Base-by-base conservation (phyloP, 2,113 vertebrate genomes). In the Hippocampus guttulatus region DNA sequence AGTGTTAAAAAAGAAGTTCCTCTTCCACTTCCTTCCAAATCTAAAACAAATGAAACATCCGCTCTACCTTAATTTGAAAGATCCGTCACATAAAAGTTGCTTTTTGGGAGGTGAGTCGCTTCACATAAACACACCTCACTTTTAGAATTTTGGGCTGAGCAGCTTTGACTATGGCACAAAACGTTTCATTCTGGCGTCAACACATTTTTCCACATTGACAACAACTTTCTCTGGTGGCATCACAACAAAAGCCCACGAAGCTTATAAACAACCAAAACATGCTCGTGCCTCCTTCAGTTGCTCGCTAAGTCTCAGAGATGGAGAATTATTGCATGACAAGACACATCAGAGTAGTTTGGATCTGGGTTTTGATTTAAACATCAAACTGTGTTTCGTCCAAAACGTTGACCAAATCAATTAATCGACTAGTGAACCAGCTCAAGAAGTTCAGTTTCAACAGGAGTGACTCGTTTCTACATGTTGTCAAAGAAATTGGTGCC, bases 401-500 rank as follows among this genome's bases (percentile, higher is more conserved):
- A 23, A 57, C 23, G 54, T 57, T 57, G 21, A 11, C 23, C 3
- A 60, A 30, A 30, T 16, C 1, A 30, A 18, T 60, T 30, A 30
- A 18, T 30, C 6, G 7, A 60, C 58, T 27, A 41, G 20, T 7
- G 2, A 38, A 62, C 5, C 16, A 20, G 30, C 27, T 62, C 38
- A 20, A 8, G 16, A 62, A 38, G 30, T 20, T 4, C 0, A 8
- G 2, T 10, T 43, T 12, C 4, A 40, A 38, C 1, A 65, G n/a
- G 12, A 51, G 57, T 60, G 6, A 73, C 65, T 47, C 21, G 9
- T 33, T 70, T 73, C 69, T 57, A 18, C 18, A 33, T 75, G 43
- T 23, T 75, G 43, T 23, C 60, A 70, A 72, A 25, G 15, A 71
- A 55, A 74, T 76, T 23, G 0, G 8, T 74, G 71, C 18, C 74